Evolutionary conservation across 2,797 vertebrate species (phyloP).

Genomic region (Mormyrus proboscirostris): DNA sequence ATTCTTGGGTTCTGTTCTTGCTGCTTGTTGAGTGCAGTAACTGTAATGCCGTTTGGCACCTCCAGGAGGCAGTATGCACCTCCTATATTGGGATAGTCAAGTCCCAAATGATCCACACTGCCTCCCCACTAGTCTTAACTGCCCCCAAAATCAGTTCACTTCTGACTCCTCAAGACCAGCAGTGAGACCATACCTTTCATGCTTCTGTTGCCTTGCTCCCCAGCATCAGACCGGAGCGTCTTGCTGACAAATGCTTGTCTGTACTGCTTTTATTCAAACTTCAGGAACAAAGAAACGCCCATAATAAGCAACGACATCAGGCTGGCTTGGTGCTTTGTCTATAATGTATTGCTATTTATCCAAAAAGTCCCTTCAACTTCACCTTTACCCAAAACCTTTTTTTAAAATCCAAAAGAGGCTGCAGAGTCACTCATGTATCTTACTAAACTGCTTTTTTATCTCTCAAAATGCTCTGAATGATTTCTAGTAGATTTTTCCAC

Average conservation of each 20-base stretch:
- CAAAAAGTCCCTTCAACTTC: background rate
- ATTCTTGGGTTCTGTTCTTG: background rate
- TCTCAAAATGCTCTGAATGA: background rate
- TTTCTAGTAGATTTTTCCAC: background rate
- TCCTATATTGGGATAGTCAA: background rate
- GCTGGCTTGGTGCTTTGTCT: background rate
- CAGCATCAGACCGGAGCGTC: background rate
- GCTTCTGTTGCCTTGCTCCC: background rate
- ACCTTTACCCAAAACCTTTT: background rate
- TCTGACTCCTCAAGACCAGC: background rate
- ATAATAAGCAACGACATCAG: background rate
- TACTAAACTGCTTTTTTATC: conserved; percentile 30
- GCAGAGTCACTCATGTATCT: conserved; percentile 25
- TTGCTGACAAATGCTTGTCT: background rate
- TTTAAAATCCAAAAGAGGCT: conserved; percentile 31
- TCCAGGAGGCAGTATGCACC: background rate
- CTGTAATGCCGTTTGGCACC: background rate
- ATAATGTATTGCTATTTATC: background rate
- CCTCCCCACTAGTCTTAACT: background rate
- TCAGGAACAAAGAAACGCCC: background rate
- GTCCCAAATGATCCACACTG: background rate
- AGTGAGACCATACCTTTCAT: background rate
- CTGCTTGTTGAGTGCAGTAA: background rate
- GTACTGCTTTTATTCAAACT: background rate
- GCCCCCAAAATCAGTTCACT: background rate